Percentiles rank a stretch among this genome's conserved stretches.
Evolutionary conservation across 2,888 invertebrate species (phyloP).

Genomic region (Craniophora ligustri): DNA sequence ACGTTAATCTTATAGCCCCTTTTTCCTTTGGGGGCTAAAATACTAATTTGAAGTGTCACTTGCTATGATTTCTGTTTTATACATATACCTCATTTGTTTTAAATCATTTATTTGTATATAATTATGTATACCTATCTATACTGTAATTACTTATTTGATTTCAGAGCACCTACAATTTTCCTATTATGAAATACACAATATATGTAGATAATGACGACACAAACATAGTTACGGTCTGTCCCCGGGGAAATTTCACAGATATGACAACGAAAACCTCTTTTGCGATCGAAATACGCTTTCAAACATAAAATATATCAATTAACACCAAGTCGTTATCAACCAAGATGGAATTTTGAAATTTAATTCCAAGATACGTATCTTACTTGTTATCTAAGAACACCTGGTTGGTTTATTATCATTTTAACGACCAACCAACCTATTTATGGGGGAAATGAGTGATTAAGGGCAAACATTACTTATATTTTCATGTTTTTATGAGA

Average conservation of each 20-base stretch:
- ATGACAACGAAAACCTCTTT: slow-evolving; percentile 24
- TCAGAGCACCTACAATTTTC: not conserved
- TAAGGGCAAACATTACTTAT: slow-evolving; percentile 6
- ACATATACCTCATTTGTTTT: too few species aligned
- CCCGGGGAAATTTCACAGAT: slow-evolving; percentile 13
- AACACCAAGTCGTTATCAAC: slow-evolving; percentile 15
- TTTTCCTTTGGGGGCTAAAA: too few species aligned
- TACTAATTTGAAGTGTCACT: too few species aligned
- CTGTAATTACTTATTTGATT: too few species aligned
- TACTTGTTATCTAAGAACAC: slow-evolving; percentile 19
- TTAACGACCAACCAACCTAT: slow-evolving; percentile 11
- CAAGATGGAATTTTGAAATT: slow-evolving; percentile 3
- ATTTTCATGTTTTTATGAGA: slow-evolving; percentile 6
- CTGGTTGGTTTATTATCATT: slow-evolving; percentile 9
- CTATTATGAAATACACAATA: not conserved
- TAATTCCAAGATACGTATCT: slow-evolving; percentile 19
- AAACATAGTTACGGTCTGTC: not conserved
- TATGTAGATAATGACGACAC: not conserved
- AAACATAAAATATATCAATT: slow-evolving; percentile 10
- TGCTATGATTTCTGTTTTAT: too few species aligned
- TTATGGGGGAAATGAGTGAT: not conserved
- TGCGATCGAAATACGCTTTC: not conserved
- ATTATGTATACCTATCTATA: too few species aligned
- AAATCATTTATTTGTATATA: too few species aligned
- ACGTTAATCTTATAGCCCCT: too few species aligned